Base-by-base conservation (phyloP, 2,797 vertebrate genomes). In the Chelmon rostratus region DNA sequence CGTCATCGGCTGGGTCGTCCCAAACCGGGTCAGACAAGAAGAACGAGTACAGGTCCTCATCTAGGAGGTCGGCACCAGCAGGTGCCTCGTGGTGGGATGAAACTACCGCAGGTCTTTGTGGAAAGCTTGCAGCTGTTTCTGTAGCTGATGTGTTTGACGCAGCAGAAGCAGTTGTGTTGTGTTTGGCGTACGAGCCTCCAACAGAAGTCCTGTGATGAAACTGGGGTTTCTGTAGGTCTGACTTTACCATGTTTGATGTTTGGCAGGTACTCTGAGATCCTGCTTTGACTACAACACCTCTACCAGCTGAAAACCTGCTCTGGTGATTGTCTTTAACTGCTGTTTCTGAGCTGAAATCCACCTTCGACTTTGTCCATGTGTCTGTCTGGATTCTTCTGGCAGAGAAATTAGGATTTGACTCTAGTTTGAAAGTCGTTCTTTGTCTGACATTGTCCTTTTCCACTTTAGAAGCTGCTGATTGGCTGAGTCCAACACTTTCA, bases 1-100 rank as follows among this genome's bases (percentile, higher is more conserved):
- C 94, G 58, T 99, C 98, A 1, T 98, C 97, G 0, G 92, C 94
- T 9, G 71, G 93, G 66, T 97, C 88, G 70, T 96, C 97, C 98
- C 97, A 98, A 53, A 93, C 88, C 23, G 86, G 92, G 21, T 96
- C 90, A 0, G 95, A 95, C 0, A 93, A 92, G 91, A 95, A 95
- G 56, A 94, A 57, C 0, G 67, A 64, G 50, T 91, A 85, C 88
- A 95, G 78, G 44, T 92, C 91, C 0, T 93, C 89, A 0, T 93
- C 87, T 8, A 49, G 74, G 28, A 89, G 25, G 53, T 85, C 89
- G 1, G 81, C 78, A 0, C 44, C 84, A 0, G n/a, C 37, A 1
- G 57, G 58, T 0, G 31, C 56, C 92, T 90, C 49, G 81, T 91
- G 86, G 68, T 3, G 18, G 47, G 11, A 59, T 0, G 62, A 25